Conservation (phyloP, 1,140 invertebrate genomes). For the Antheraea pernyi region DNA sequence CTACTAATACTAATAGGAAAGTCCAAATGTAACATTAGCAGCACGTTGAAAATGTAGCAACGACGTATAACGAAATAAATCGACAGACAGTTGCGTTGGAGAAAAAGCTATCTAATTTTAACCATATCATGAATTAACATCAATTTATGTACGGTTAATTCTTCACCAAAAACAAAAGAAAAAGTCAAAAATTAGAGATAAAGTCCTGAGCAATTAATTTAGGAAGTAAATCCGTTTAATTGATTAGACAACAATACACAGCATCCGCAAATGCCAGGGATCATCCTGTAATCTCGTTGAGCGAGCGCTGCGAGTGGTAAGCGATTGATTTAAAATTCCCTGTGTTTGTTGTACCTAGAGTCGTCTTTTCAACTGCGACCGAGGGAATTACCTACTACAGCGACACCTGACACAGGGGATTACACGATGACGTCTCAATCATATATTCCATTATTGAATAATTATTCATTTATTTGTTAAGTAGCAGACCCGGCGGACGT, state of each 20-base stretch:
- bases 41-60: too few relatives aligned
- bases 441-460: neutral
- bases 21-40: too few relatives aligned
- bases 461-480: neutral
- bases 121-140: too few relatives aligned
- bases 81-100: too few relatives aligned
- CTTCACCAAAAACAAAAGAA: too few relatives aligned
- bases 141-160: too few relatives aligned
- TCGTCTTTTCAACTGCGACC: neutral
- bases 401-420: neutral
- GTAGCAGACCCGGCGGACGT: too few relatives aligned
- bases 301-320: neutral
- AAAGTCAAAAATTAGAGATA: too few relatives aligned
- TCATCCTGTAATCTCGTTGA: neutral
- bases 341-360: neutral
- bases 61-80: too few relatives aligned
- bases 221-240: neutral
- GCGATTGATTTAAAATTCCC: slow-evolving; percentile 10
- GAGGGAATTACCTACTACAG: neutral
- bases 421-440: neutral
- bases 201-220: too few relatives aligned
- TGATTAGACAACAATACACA: neutral
- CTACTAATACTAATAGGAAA: too few relatives aligned
- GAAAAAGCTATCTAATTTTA: too few relatives aligned
- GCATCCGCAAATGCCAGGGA: neutral